Evolutionary conservation across 2,888 invertebrate species (phyloP), one percentile per base, ranked within the genome.

Genomic region (Phengaris arion): DNA sequence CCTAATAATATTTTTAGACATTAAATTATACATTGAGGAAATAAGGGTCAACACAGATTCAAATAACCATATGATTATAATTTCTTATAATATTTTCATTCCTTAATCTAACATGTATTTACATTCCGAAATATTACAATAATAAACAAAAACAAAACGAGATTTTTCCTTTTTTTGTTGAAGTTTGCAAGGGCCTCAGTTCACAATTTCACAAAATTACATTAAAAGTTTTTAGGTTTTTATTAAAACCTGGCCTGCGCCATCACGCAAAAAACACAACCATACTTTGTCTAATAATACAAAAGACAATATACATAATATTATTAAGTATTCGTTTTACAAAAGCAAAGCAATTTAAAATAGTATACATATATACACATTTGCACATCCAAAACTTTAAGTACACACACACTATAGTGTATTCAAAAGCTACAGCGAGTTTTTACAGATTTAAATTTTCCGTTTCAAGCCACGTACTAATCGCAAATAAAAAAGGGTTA

Each of bases 31-130:
- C 8, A 52, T 12, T 5, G 52, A 9, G 52, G 52, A 45, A 45
- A 45, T 64, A 64, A 6, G 46, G 74, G 45, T 59, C 35, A 35
- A 76, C 75, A 76, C 75, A 76, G 80, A 85, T 84, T 85, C 83
- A 90, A 85, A 88, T 81, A 75, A 82, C 79, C 76, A 77, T 85
- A 84, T 87, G 89, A 89, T 91, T 91, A 91, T 92, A 92, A 88
- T 92, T 90, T 92, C 91, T 91, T 93, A 92, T 91, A 88, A 89
- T 91, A 91, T 89, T 93, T 85, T 86, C 90, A 90, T 89, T 83
- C 83, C 89, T 91, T 91, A 91, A 82, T 82, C 85, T 86, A 91
- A 90, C 84, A 88, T 82, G 85, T 91, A 93, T 93, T 90, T 93
- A 93, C 93, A 93, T 79, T 84, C 85, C 84, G 90, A 89, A 89